Evolutionary conservation across 2,113 vertebrate genomes (phyloP), one percentile per base, ranked within the genome.

Genomic region (Scortum barcoo): DNA sequence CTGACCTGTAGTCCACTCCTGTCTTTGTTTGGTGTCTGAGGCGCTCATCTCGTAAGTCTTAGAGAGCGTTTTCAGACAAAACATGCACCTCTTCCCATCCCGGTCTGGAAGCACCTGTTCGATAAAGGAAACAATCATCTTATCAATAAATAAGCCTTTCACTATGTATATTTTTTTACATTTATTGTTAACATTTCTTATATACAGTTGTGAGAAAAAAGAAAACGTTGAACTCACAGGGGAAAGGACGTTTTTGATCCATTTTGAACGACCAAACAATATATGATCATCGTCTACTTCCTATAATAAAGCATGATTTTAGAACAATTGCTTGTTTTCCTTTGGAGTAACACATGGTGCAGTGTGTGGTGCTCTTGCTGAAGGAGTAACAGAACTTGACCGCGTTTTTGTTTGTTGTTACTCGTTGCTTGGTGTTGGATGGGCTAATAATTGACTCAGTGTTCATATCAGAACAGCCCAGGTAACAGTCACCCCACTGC

Each of bases 21-120:
- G 97, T 78, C 97, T 95, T 90, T 99, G 98, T 86, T 97, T 97
- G 44, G 97, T 98, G 95, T 99, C 98, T 0, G 98, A 97, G 56
- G 98, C 97, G 0, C 98, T 98, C 97, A 99, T 99, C 94, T 99
- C 98, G 2, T 98, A 97, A 0, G 96, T 97, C 90, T 98, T 98
- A 67, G 95, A 96, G 0, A 95, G 86, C 0, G 97, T 99, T 93
- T 99, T 99, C 79, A 99, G 95, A 2, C 97, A 99, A 94, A 99
- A 99, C 97, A 99, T 97, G 92, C 97, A 99, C 36, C 98, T 96
- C 90, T 98, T 98, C 57, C 98, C 98, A 19, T 99, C 98, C 20
- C 96, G 93, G 86, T 99, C 98, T 0, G 97, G 96, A 75, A 99
- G 90, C 76, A 98, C 94, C 98, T 99, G 92, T 60, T 74, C 78